Evolutionary conservation across 2,797 vertebrate species (phyloP), one percentile per base, ranked within the genome.

Genomic region (Thalassophryne amazonica): DNA sequence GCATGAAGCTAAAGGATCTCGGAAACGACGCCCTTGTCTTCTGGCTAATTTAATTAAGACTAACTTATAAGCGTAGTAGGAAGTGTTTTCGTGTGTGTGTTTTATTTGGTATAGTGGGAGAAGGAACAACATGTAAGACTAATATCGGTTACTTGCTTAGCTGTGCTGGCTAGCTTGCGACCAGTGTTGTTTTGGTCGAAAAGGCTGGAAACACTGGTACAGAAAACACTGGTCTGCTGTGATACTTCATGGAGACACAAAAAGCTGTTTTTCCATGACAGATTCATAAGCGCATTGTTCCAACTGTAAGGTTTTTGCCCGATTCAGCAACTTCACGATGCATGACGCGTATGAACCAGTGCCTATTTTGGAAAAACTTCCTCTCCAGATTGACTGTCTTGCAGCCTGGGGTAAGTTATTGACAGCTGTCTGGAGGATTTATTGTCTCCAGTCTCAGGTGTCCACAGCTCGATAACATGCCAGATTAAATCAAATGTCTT

Each of bases 311-410:
- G 8, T 23, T 4, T 17, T 33, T 9, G 11, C 45, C 30, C 32
- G 1, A 60, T 41, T 36, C 37, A 20, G 3, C 14, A 27, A n/a
- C 38, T 37, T 59, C 76, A 85, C 65, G 48, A 99, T 99, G 96
- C 96, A 98, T 34, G 96, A 98, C 91, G 96, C 95, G 0, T 98
- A 95, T 43, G 96, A 99, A 67, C 83, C 94, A 2, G 93, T 98
- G 30, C 93, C 94, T 25, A 98, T 99, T 64, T 50, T 99, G 87
- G 95, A 98, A 71, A 99, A 98, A 70, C 89, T 98, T 51, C 97
- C 97, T 41, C 90, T 99, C 35, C 96, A 98, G 84, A 98, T 98
- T 25, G 97, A 99, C 87, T 98, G 96, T 33, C 78, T 98, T 49
- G 94, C 97, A 38, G 95, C 95, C 52, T 99, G 97, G 96, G 97